phyloP scores from a whole-genome alignment of 1,140 invertebrate species.

The Drosophila lowei region DNA sequence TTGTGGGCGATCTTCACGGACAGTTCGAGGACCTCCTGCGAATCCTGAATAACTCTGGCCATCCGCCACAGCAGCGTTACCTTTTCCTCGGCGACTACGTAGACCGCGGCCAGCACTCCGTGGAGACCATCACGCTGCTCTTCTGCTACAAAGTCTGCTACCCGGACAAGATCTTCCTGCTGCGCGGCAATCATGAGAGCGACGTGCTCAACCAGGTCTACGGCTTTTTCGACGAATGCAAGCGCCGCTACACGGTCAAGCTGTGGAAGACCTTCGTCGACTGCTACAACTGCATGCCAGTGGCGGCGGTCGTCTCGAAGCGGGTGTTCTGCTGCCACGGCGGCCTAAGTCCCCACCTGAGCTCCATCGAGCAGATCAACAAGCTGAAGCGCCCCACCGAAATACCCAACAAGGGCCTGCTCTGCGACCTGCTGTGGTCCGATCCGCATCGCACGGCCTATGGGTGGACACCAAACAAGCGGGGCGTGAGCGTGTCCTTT shows the following conservation, averaged over 20 bases:
- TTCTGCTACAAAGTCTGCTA: slow-evolving; percentile 97
- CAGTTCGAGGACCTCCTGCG: slow-evolving; percentile 98
- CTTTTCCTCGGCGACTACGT: slow-evolving; percentile 96
- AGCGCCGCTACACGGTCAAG: slow-evolving; percentile 97
- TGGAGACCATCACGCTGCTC: slow-evolving; percentile 94
- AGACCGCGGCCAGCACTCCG: slow-evolving; percentile 91
- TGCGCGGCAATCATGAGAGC: slow-evolving; percentile 92
- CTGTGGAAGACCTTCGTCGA: slow-evolving; percentile 97
- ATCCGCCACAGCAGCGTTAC: slow-evolving; percentile 99
- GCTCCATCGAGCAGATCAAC: slow-evolving; percentile 94
- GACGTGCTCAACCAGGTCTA: slow-evolving; percentile 96
- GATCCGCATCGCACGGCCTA: slow-evolving; percentile 95
- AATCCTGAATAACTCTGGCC: slow-evolving; percentile 98
- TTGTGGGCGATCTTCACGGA: slow-evolving; percentile 99
- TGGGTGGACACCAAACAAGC: slow-evolving; percentile 96
- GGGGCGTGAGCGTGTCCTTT: slow-evolving; percentile 97
- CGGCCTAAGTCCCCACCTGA: slow-evolving; percentile 92
- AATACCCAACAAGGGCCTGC: slow-evolving; percentile 93
- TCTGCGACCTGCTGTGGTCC: slow-evolving; percentile 98
- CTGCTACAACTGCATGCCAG: slow-evolving; percentile 96
- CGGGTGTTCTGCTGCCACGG: slow-evolving; percentile 99
- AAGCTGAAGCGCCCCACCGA: slow-evolving; percentile 95
- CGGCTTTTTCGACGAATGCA: slow-evolving; percentile 97
- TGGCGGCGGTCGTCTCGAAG: slow-evolving; percentile 97
- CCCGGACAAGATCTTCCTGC: slow-evolving; percentile 92